Conservation (phyloP, 53 echinoderm and acorn worm species). For the Astropecten irregularis region DNA sequence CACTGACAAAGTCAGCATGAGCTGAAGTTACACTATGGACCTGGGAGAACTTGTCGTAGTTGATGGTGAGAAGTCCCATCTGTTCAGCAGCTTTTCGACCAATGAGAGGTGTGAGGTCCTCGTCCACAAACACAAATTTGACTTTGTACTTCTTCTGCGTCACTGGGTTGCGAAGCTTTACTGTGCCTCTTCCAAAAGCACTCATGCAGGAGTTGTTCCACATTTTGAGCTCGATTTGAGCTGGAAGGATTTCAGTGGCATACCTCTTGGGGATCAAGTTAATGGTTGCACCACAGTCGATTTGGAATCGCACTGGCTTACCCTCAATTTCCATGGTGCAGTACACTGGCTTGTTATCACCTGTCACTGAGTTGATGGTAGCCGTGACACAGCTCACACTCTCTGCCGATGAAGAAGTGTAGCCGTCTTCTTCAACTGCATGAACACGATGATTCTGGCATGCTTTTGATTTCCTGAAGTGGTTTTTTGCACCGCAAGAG, state of each 20-base stretch:
- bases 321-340: conserved; percentile 58
- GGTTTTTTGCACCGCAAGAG: conserved; percentile 56
- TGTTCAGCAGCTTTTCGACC: conserved; percentile 54
- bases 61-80: conserved; percentile 73
- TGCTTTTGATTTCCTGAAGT: conserved; percentile 42
- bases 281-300: no score
- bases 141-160: conserved; percentile 65
- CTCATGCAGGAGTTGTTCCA: no score
- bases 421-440: no score
- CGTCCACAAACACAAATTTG: conserved; percentile 56
- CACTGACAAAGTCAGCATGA: conserved; percentile 10
- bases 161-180: no score
- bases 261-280: conserved; percentile 53
- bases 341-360: no score
- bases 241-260: neutral
- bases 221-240: no score
- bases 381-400: no score
- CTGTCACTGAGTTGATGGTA: no score
- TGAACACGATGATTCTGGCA: no score
- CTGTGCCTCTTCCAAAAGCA: conserved; percentile 49
- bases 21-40: conserved; percentile 6
- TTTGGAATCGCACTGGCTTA: neutral
- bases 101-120: conserved; percentile 57
- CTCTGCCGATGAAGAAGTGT: no score
- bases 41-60: conserved; percentile 56